Evolutionary conservation across 2,797 vertebrate species (phyloP).

Genomic region (Smutsia gigantea): DNA sequence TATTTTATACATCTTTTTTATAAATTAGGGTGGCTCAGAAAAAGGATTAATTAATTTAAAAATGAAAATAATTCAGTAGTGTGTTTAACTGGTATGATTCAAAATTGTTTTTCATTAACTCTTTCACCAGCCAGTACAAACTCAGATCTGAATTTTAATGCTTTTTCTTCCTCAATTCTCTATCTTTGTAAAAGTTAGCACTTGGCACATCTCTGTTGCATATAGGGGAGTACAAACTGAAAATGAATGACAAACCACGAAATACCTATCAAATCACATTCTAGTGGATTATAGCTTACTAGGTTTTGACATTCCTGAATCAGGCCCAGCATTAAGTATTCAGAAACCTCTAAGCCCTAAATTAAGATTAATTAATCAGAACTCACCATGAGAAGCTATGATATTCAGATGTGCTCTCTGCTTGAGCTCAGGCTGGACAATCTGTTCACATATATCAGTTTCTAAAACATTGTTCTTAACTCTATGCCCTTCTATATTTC

Average conservation of each 20-base stretch:
- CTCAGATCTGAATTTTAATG: background rate
- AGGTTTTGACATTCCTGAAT: background rate
- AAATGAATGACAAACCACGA: background rate
- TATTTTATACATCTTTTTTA: background rate
- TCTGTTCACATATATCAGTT: slow-evolving; percentile 55
- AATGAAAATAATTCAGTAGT: background rate
- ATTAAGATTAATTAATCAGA: slow-evolving; percentile 74
- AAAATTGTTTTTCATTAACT: background rate
- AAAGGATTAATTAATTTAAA: background rate
- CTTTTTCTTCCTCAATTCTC: background rate
- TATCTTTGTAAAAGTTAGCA: background rate
- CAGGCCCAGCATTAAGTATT: slow-evolving; percentile 24
- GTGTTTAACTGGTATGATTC: background rate
- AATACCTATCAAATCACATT: background rate
- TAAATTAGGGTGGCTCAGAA: background rate
- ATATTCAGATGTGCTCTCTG: slow-evolving; percentile 64
- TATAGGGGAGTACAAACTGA: background rate
- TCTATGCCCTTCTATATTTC: background rate
- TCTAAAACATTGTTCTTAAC: slow-evolving; percentile 11
- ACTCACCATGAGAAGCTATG: slow-evolving; percentile 29
- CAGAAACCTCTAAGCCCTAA: background rate
- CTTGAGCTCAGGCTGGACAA: slow-evolving; percentile 52
- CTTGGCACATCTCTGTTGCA: background rate
- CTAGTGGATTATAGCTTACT: background rate
- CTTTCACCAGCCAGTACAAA: background rate